These are phyloP conservation scores for Fopius arisanus DNA, from an alignment of 1,140 invertebrate genomes.

Conservation along the genomic window DNA sequence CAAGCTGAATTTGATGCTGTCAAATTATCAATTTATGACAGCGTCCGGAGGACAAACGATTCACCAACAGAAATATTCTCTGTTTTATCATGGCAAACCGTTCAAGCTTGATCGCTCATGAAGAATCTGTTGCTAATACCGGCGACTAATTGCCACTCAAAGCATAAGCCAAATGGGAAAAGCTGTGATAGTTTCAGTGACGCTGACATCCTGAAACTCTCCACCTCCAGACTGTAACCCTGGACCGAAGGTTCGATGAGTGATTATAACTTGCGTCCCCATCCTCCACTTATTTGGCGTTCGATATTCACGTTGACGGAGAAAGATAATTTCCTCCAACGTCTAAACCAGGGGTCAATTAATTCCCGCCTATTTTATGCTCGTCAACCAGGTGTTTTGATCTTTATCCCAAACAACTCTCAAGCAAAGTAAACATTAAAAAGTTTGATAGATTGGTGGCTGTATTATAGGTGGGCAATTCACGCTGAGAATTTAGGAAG, in stretches of 20 bases:
- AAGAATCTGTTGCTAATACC: slow-evolving; percentile 54
- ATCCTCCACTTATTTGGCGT: background rate
- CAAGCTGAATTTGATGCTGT: background rate
- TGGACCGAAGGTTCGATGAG: background rate
- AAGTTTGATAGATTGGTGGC: background rate
- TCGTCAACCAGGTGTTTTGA: background rate
- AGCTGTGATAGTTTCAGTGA: slow-evolving; percentile 18
- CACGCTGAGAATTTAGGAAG: background rate
- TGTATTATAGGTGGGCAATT: too few relatives aligned
- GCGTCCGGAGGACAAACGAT: background rate
- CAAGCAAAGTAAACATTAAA: background rate
- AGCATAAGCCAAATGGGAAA: slow-evolving; percentile 39
- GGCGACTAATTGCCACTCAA: slow-evolving; percentile 56
- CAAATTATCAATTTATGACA: background rate
- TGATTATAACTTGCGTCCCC: background rate
- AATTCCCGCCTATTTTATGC: background rate
- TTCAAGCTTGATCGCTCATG: slow-evolving; percentile 59
- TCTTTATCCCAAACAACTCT: background rate
- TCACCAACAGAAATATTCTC: background rate
- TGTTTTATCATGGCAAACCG: slow-evolving; percentile 43
- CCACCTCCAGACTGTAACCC: slow-evolving; percentile 37
- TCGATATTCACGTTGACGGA: background rate
- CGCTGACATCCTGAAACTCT: slow-evolving; percentile 34
- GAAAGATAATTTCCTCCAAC: background rate
- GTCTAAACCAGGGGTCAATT: background rate